Conservation (phyloP, 2,797 vertebrate genomes). For the Crenuchus spilurus region DNA sequence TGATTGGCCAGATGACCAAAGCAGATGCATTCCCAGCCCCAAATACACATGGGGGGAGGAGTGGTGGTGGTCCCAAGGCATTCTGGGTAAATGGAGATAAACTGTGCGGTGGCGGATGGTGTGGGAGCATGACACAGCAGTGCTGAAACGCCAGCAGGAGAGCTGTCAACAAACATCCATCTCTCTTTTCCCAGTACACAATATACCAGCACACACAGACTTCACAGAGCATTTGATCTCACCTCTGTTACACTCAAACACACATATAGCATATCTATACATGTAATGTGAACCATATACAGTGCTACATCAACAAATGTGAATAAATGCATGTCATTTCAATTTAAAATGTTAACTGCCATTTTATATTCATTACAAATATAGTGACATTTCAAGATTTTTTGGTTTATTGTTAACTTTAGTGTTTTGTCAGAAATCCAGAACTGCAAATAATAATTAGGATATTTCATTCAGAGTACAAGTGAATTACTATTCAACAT, state of each 20-base stretch:
- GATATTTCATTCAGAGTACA: no score
- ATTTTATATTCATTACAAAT: no score
- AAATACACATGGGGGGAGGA: conserved; percentile 54
- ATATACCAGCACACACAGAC: conserved; percentile 51
- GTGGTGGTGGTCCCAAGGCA: conserved; percentile 50
- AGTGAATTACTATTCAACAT: no score
- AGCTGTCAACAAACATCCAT: conserved; percentile 71
- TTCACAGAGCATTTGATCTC: conserved; percentile 3
- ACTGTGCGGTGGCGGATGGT: conserved; percentile 59
- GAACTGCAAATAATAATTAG: no score
- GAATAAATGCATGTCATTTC: no score
- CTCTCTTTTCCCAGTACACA: conserved; percentile 59
- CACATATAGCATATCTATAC: not conserved
- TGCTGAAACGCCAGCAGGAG: conserved; percentile 53
- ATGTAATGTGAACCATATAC: not conserved
- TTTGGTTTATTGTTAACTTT: no score
- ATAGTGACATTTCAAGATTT: no score
- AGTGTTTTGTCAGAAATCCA: no score
- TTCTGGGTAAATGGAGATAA: conserved; percentile 68
- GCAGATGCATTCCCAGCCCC: conserved; percentile 62
- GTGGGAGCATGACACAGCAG: conserved; percentile 71
- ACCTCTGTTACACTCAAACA: conserved; percentile 8
- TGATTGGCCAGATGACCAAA: conserved; percentile 53
- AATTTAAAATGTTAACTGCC: no score
- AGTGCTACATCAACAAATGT: no score